Percentiles rank a stretch among this genome's conserved stretches.
phyloP scores from a whole-genome alignment of 2,797 vertebrate genomes.

The Onychomys leucogaster region DNA sequence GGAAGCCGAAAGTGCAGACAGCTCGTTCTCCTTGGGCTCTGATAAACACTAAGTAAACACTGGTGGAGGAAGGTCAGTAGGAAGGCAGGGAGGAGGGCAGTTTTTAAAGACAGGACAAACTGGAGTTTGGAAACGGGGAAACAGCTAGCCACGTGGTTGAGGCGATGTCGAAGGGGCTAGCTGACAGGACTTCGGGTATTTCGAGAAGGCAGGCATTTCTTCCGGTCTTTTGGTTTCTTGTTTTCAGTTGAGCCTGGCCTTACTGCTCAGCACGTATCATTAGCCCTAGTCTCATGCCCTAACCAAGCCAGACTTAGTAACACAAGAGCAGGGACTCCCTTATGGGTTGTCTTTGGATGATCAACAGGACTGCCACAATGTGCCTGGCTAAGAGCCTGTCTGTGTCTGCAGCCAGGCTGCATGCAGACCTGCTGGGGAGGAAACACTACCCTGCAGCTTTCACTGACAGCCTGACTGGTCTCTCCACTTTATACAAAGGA shows the following conservation, averaged over 20 bases:
- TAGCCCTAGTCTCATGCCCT: background rate
- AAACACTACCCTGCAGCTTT: conserved; percentile 61
- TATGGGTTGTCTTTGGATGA: conserved; percentile 76
- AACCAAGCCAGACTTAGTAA: conserved; percentile 71
- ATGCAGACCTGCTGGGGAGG: conserved; percentile 68
- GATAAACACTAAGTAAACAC: background rate
- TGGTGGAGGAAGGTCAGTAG: background rate
- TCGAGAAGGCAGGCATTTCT: conserved; percentile 4
- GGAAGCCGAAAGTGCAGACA: background rate
- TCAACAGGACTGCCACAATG: conserved; percentile 78
- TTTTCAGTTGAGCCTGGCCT: background rate
- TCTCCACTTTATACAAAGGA: conserved; percentile 47
- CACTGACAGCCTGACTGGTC: conserved; percentile 67
- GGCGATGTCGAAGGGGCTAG: background rate
- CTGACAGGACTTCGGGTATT: background rate
- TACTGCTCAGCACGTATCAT: background rate
- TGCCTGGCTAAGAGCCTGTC: conserved; percentile 73
- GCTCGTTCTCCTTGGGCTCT: background rate
- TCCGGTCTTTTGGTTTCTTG: background rate
- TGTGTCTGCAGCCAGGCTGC: conserved; percentile 65
- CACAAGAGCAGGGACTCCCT: conserved; percentile 45
- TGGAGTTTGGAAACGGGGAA: background rate
- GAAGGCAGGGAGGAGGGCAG: background rate
- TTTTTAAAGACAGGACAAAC: conserved; percentile 40
- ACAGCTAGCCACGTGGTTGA: background rate